Base-by-base conservation (phyloP, 2,888 invertebrate species). In the Cantharis rufa region DNA sequence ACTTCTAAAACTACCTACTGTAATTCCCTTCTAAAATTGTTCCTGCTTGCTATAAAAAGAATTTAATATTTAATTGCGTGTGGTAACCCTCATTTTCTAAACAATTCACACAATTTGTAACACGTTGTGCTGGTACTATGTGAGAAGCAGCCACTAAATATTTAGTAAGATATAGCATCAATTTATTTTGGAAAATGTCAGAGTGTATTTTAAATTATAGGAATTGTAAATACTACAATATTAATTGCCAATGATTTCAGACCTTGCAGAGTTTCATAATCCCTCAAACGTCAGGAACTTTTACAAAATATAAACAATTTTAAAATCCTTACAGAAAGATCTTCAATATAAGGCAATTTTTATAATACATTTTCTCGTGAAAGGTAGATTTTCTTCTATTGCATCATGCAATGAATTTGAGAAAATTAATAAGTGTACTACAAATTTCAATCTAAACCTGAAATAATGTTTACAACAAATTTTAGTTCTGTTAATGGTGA, bases 31-130 rank as follows among this genome's bases (percentile, higher is more conserved):
- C 48, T 48, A 7, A n/a, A 48, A 48, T 48, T 48, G 9, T 2
- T 7, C n/a, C 9, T 48, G 48, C n/a, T 48, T 48, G 48, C n/a
- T n/a, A 13, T 48, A 48, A 48, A 48, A 48, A 48, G 48, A 48
- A 48, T 48, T 48, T 48, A 48, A 48, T 48, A 48, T 48, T 48
- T 62, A 70, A 62, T 27, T 62, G 61, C 70, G 21, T 70, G 70
- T 62, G 24, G 21, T 18, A 24, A 62, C 62, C 62, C 70, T 70
- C 70, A 62, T 70, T 70, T 62, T 70, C 70, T 70, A 24, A 61
- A 70, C 70, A 70, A 70, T 70, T 70, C 62, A 24, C 70, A 62
- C 70, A 70, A 70, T 70, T 70, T 70, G 70, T 62, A 62, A 62
- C 70, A 70, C 62, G 62, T 70, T 70, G 62, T 70, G 70, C 24